phyloP scores from a whole-genome alignment of 2,888 invertebrate genomes.

The Pediacus dermestoides region DNA sequence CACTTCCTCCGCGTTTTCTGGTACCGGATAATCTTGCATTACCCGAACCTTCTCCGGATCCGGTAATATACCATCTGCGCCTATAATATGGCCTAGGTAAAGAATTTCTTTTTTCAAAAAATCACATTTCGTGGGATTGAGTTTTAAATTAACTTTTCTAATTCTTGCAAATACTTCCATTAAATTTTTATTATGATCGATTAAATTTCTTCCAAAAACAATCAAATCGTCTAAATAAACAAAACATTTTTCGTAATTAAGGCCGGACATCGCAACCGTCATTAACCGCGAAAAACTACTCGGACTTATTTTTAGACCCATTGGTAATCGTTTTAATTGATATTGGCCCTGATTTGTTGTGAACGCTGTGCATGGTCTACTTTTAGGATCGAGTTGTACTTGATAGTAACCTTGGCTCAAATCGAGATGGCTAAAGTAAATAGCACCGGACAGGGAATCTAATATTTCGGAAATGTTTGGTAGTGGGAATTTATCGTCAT shows the following conservation, averaged over 20 bases:
- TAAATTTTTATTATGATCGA: slow-evolving; percentile 21
- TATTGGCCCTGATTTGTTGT: slow-evolving; percentile 31
- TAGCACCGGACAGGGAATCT: slow-evolving; percentile 29
- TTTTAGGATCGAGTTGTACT: slow-evolving; percentile 23
- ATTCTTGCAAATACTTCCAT: too few species aligned
- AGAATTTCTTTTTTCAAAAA: too few species aligned
- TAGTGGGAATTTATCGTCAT: slow-evolving; percentile 20
- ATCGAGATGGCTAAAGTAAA: slow-evolving; percentile 32
- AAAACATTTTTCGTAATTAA: not conserved
- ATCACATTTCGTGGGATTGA: too few species aligned
- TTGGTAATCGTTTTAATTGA: slow-evolving; percentile 27
- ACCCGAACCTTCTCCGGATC: too few species aligned
- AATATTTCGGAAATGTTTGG: slow-evolving; percentile 30
- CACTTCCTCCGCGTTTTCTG: slow-evolving; percentile 7
- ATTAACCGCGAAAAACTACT: slow-evolving; percentile 23
- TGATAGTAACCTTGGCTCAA: slow-evolving; percentile 34
- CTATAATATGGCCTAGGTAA: too few species aligned
- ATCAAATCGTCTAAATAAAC: slow-evolving; percentile 4
- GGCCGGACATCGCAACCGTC: slow-evolving; percentile 7
- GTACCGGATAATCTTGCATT: too few species aligned
- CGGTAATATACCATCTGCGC: too few species aligned
- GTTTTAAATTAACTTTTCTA: slow-evolving; percentile 6
- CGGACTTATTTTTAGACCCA: slow-evolving; percentile 28
- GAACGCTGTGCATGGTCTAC: slow-evolving; percentile 27
- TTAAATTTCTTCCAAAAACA: slow-evolving; percentile 22